Evolutionary conservation across 2,797 vertebrate species (phyloP), one percentile per base, ranked within the genome.

Genomic region (Notolepis coatsorum): DNA sequence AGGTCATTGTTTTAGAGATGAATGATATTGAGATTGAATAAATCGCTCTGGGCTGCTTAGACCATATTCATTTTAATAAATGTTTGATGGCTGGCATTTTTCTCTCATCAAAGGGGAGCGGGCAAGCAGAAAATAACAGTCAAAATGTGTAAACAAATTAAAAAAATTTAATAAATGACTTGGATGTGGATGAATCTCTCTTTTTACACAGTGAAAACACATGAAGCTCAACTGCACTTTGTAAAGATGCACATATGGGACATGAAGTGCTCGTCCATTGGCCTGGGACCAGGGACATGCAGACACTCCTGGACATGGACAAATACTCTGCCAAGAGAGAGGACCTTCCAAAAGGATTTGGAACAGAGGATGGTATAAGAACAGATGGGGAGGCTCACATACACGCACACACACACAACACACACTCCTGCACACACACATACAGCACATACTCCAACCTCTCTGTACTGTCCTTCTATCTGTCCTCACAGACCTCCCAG

Each of bases 1-100:
- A 47, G 45, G 23, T 47, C 45, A 47, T 13, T 15, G 6, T 7
- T 6, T 27, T 13, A 47, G 24, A 47, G n/a, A 27, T 47, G 23
- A 46, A 46, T n/a, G 13, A 38, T 38, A n/a, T 38, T 15, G 13
- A 38, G 7, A 38, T 15, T 15, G 37, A 38, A 6, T 38, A 13
- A 15, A 3, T 3, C 62, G 35, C 23, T 17, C 27, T 17, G 21
- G 21, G 30, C 28, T 73, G 58, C 17, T 41, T 39, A 56, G 41
- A 21, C 12, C 52, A 6, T 20, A 1, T 6, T 25, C 24, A 9
- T 68, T 59, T 37, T 21, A 60, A 59, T 43, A 1, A 64, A 37
- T 1, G 1, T 3, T 24, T 7, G 33, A 45, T 23, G 9, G 30
- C n/a, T n/a, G n/a, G n/a, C n/a, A 45, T 21, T 31, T 65, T 18